Conservation (phyloP, 2,888 invertebrate genomes). For the Eumerus sabulonum region DNA sequence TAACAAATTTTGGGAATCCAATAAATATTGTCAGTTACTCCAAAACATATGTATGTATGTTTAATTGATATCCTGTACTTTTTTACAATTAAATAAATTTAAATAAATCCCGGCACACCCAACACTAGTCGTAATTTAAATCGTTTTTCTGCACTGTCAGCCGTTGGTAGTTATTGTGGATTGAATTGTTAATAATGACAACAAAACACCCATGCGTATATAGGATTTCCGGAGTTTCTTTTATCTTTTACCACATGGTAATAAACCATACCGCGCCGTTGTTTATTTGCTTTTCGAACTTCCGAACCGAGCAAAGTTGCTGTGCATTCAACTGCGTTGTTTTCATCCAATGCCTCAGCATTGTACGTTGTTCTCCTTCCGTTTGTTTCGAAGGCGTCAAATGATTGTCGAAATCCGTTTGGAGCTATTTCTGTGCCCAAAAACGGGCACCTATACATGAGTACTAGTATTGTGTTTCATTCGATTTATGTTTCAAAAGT, state of each 20-base stretch:
- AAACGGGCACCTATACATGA: neutral
- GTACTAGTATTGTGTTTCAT: neutral
- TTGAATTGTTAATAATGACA: conserved; percentile 40
- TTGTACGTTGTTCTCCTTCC: neutral
- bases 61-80: too few species aligned
- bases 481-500: neutral
- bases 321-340: conserved; percentile 11
- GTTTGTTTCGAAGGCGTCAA: conserved; percentile 4
- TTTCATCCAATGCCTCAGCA: conserved; percentile 11
- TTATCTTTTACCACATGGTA: conserved; percentile 57
- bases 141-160: too few species aligned
- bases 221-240: conserved; percentile 58
- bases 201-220: conserved; percentile 34
- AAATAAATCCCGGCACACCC: too few species aligned
- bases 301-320: conserved; percentile 35
- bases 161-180: conserved; percentile 6
- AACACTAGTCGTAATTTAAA: too few species aligned
- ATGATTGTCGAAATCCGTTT: conserved; percentile 10
- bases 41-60: too few species aligned
- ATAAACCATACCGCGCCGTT: conserved; percentile 50
- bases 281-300: conserved; percentile 59
- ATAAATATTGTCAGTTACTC: too few species aligned
- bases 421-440: neutral
- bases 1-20: too few species aligned
- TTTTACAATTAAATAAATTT: too few species aligned